These are phyloP conservation scores for Lymantria monacha DNA, from an alignment of 2,888 invertebrate species.

Conservation along the genomic window DNA sequence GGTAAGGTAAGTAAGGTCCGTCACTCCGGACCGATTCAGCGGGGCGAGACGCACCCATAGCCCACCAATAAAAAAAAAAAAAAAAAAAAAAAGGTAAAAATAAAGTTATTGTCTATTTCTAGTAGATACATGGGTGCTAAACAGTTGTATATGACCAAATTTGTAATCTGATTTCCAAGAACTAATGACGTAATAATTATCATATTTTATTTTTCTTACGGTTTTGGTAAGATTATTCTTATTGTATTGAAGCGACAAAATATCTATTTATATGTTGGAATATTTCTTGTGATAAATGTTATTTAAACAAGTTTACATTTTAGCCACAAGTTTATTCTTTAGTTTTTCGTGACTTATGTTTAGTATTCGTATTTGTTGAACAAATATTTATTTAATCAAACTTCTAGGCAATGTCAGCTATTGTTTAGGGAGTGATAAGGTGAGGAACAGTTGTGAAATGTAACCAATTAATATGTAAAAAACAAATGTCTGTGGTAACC, in stretches of 20 bases:
- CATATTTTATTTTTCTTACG: conserved; percentile 20
- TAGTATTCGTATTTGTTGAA: neutral
- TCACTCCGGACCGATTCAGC: no score
- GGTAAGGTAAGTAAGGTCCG: no score
- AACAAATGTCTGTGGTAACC: no score
- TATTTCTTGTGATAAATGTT: neutral
- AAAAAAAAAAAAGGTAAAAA: no score
- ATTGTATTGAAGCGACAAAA: neutral
- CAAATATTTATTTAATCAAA: neutral
- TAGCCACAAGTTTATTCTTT: no score
- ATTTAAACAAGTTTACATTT: neutral
- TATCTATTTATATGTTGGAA: neutral
- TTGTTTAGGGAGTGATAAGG: no score
- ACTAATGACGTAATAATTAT: conserved; percentile 28
- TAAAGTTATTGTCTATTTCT: conserved; percentile 37
- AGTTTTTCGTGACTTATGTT: no score
- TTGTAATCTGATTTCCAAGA: conserved; percentile 30
- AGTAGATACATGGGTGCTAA: conserved; percentile 30
- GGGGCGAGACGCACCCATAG: no score
- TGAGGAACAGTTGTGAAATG: no score
- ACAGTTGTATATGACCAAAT: conserved; percentile 31
- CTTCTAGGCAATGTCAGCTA: neutral
- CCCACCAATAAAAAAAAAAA: no score
- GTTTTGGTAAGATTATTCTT: conserved; percentile 20
- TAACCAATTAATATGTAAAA: no score